Evolutionary conservation across 1,140 invertebrate species (phyloP), one percentile per base, ranked within the genome.

Genomic region (Saccostrea cuccullata): DNA sequence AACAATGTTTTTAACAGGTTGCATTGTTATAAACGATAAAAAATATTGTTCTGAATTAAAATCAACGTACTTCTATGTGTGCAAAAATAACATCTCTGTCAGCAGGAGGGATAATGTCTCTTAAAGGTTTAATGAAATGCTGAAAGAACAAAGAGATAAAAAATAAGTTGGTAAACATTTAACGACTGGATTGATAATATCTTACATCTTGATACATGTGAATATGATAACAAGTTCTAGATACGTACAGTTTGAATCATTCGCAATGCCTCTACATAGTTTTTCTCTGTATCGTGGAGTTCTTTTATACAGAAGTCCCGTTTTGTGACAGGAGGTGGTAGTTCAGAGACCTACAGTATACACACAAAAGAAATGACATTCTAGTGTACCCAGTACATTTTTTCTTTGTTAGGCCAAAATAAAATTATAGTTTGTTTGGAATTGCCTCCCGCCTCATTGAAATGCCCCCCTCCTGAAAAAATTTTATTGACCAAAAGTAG

Each of bases 241-340:
- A 67, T 84, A 90, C 89, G 90, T 89, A 94, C 93, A 56, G 85
- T 88, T 36, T 92, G 97, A 67, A 99, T 96, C 95, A 98, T 98
- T 91, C 96, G 96, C 23, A 99, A 96, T 60, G 99, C 98, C 91
- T 99, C 98, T 26, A 99, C 97, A 94, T 99, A 99, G 95, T 99
- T 99, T 89, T 97, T 97, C 95, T 99, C 99, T 0, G 99, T 99
- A 95, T 99, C 98, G 17, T 99, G 96, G 6, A 99, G 95, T 95
- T 99, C 99, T 92, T 98, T 97, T 89, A 99, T 97, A 84, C 99
- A 98, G 94, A 98, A 98, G 95, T 99, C 98, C 88, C 98, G 96
- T 95, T 99, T 99, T 94, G 90, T 91, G 20, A 86, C 58, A 70
- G 90, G 90, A 20, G 89, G 82, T 36, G 90, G 91, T 20, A 90